A percentile compares a stretch with the other conserved stretches of the same genome.
phyloP scores from a whole-genome alignment of 1,140 invertebrate genomes.

The Drosophila nasuta region DNA sequence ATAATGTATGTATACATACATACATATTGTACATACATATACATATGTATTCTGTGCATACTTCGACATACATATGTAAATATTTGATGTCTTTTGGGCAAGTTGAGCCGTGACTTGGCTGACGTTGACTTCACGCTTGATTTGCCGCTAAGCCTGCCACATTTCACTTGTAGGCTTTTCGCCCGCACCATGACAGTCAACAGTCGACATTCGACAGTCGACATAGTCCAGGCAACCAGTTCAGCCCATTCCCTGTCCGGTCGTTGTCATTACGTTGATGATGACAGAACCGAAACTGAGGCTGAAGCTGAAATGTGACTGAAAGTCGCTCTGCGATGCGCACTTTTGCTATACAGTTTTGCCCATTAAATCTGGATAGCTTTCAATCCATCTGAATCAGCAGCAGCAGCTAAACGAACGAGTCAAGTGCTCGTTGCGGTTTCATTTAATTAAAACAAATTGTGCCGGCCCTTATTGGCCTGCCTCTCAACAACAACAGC shows the following conservation, averaged over 20 bases:
- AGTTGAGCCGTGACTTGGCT: conserved; percentile 57
- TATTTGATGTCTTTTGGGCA: conserved; percentile 58
- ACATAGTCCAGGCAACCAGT: too few species aligned
- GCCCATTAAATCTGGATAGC: conserved; percentile 44
- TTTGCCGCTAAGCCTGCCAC: conserved; percentile 47
- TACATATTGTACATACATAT: conserved; percentile 54
- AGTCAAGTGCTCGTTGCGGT: conserved; percentile 63
- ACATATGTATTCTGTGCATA: conserved; percentile 16
- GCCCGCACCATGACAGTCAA: conserved; percentile 5
- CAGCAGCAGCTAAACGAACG: conserved; percentile 3
- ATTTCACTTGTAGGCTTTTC: conserved; percentile 19
- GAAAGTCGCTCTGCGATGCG: not conserved
- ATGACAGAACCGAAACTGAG: not conserved
- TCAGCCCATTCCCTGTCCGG: not conserved
- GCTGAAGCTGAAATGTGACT: not conserved
- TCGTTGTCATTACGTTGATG: conserved; percentile 48
- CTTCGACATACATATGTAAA: conserved; percentile 59
- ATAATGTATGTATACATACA: not conserved
- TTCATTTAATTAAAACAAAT: conserved; percentile 82
- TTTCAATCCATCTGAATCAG: conserved; percentile 74
- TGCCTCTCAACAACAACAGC: conserved; percentile 17
- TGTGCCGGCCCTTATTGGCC: conserved; percentile 48
- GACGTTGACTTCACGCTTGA: conserved; percentile 72
- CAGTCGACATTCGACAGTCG: too few species aligned
- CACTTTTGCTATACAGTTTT: conserved; percentile 12